A percentile compares a stretch with the other conserved stretches of the same genome.
Conservation (phyloP, 2,888 invertebrate genomes). For the Lasioglossum malachurum region DNA sequence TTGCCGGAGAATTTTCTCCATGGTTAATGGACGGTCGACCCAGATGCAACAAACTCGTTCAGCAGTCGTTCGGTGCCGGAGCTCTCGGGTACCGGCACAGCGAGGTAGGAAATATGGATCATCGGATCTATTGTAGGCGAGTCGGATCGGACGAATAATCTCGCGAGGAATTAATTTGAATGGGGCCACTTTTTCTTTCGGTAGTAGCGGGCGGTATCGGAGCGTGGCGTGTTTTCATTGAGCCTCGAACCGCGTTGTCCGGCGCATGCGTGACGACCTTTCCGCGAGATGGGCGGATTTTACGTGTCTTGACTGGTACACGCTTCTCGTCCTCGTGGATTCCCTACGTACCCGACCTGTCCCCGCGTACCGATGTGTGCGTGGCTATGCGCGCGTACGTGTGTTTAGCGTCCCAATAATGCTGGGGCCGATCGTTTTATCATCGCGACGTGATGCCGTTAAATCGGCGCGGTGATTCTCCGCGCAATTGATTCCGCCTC, state of each 20-base stretch:
- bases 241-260: constrained; percentile 40
- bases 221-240: constrained; percentile 43
- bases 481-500: not conserved
- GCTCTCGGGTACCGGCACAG: not conserved
- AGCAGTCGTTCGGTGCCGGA: no score
- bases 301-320: constrained; percentile 51
- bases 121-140: not conserved
- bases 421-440: constrained; percentile 9
- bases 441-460: constrained; percentile 10
- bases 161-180: constrained; percentile 44
- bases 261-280: constrained; percentile 52
- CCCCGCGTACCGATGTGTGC: not conserved
- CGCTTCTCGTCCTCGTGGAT: constrained; percentile 41
- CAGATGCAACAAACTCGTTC: constrained; percentile 4
- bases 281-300: constrained; percentile 48
- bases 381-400: not conserved
- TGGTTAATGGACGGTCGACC: not conserved
- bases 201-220: constrained; percentile 28
- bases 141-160: constrained; percentile 28
- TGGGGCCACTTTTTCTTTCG: constrained; percentile 29
- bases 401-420: constrained; percentile 9
- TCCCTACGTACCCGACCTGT: constrained; percentile 13
- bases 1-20: not conserved
- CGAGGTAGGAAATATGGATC: not conserved
- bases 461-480: constrained; percentile 21